phyloP scores from a whole-genome alignment of 2,888 invertebrate genomes.

The Limnephilus lunatus region DNA sequence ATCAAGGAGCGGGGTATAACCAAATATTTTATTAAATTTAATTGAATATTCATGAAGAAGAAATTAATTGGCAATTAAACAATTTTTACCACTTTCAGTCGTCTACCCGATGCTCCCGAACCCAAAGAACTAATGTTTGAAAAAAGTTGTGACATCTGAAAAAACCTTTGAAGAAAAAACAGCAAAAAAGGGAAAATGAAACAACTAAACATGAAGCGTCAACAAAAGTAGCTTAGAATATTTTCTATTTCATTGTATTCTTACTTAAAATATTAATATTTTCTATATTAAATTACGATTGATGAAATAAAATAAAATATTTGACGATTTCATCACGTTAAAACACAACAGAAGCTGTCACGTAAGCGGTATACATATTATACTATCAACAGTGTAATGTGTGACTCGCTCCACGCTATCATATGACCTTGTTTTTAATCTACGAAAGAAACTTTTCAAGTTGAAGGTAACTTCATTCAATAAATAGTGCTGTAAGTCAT shows the following conservation, averaged over 20 bases:
- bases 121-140: not conserved
- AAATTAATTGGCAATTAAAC: not conserved
- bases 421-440: conserved; percentile 25
- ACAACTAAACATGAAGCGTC: too few species aligned
- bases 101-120: not conserved
- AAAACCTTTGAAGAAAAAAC: not conserved
- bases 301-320: not conserved
- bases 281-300: not conserved
- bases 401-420: not conserved
- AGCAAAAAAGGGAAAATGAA: not conserved
- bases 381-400: not conserved
- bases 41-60: not conserved
- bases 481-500: conserved; percentile 15
- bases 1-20: not conserved
- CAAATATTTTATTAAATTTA: not conserved
- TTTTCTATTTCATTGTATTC: too few species aligned
- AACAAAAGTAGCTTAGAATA: too few species aligned
- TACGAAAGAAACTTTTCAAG: conserved; percentile 31
- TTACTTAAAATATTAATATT: too few species aligned
- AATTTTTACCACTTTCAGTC: not conserved
- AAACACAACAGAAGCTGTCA: not conserved
- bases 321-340: not conserved
- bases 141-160: not conserved
- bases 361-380: not conserved
- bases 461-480: conserved; percentile 46